Conservation (phyloP, 2,888 invertebrate genomes). For the Nezara viridula region DNA sequence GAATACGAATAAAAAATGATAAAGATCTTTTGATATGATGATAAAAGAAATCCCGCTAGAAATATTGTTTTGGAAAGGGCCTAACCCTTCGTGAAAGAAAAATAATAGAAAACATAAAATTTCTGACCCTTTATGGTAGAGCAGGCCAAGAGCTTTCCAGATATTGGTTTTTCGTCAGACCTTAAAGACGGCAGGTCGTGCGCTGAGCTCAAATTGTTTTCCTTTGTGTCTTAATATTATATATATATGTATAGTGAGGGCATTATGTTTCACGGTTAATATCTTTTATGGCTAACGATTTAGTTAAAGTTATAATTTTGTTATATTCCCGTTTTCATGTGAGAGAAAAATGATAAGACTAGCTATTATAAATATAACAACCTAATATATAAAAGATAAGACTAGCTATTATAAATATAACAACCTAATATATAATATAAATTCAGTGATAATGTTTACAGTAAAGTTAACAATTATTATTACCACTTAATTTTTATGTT, state of each 20-base stretch:
- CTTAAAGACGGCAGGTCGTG: not conserved
- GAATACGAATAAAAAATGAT: not conserved
- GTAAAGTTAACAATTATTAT: no score
- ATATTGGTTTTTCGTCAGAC: constrained; percentile 34
- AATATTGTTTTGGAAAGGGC: not conserved
- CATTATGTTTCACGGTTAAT: not conserved
- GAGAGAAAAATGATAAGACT: no score
- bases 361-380: no score
- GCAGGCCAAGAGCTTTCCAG: not conserved
- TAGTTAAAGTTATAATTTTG: no score
- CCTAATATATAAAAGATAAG: no score
- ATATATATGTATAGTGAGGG: not conserved
- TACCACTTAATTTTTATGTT: no score
- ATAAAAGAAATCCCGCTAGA: not conserved
- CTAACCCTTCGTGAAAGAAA: not conserved
- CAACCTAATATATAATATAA: no score
- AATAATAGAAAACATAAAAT: constrained; percentile 39
- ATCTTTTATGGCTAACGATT: not conserved
- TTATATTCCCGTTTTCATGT: no score
- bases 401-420: no score
- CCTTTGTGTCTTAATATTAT: not conserved
- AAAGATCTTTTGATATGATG: not conserved
- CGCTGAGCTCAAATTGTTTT: not conserved
- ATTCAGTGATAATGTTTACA: no score
- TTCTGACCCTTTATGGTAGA: not conserved